Base-by-base conservation (phyloP, 2,113 vertebrate species). In the Empidonax alnorum region DNA sequence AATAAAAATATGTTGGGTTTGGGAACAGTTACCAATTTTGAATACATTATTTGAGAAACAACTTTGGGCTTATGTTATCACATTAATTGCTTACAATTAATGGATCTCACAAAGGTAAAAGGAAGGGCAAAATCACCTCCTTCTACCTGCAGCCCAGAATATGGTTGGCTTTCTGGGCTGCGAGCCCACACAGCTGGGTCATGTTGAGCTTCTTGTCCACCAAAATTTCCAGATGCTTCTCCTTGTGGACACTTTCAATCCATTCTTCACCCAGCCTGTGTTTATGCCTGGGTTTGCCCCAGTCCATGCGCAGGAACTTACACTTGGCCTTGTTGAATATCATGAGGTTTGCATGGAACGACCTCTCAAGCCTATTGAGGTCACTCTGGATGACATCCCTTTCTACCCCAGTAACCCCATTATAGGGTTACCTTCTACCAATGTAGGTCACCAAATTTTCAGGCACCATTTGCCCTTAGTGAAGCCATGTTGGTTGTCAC, bases 91-190 rank as follows among this genome's bases (percentile, higher is more conserved):
- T 61, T 71, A 39, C 17, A 37, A 41, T 41, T 41, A 41, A 41
- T 41, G 25, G 14, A 6, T 61, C 39, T 89, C 55, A 47, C 24
- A 47, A 25, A 53, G 53, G 41, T 41, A 75, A 78, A 61, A 39
- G 5, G 53, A 35, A 12, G 23, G 41, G 10, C 17, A 47, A 20
- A 41, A n/a, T 53, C 16, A 3, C 47, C 28, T 75, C n/a, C 62
- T 47, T 41, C 5, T 8, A 8, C 61, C 62, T 46, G 53, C 44
- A 75, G 37, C 39, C 17, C 55, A 3, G 69, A 53, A 22, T 41
- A 30, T 0, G 0, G 10, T 2, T 44, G 46, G 39, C 39, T 14
- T 41, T 55, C 6, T 30, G 53, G 21, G 16, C 62, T 55, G 47
- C 7, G 3, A 21, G 46, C 11, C 9, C 7, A 14, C n/a, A 2